Percentiles rank a stretch among this genome's conserved stretches.
phyloP scores from a whole-genome alignment of 2,888 invertebrate genomes.

The Platynereis dumerilii region DNA sequence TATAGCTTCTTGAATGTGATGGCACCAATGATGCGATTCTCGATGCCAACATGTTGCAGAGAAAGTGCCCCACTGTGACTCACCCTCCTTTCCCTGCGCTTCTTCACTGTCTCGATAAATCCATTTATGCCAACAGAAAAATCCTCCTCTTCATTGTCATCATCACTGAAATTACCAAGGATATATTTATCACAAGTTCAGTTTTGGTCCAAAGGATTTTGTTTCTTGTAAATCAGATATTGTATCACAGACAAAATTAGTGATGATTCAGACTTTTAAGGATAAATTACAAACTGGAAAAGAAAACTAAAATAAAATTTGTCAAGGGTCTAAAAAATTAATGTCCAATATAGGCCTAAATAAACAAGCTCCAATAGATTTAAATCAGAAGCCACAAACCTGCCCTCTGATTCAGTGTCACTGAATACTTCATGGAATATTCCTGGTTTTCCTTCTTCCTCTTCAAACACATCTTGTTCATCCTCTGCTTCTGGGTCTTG shows the following conservation, averaged over 20 bases:
- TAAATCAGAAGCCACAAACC: neutral
- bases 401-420: conserved; percentile 59
- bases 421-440: conserved; percentile 59
- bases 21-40: conserved; percentile 60
- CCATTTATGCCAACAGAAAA: conserved; percentile 60
- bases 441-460: conserved; percentile 46
- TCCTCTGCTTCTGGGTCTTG: conserved; percentile 21
- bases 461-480: conserved; percentile 37
- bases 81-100: conserved; percentile 46
- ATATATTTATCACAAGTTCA: neutral
- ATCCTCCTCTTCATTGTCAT: conserved; percentile 50
- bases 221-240: too few relatives aligned
- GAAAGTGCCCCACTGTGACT: conserved; percentile 42
- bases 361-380: too few relatives aligned
- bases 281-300: too few relatives aligned
- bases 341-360: too few relatives aligned
- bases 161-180: conserved; percentile 19
- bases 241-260: too few relatives aligned
- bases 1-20: conserved; percentile 62
- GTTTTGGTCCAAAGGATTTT: too few relatives aligned
- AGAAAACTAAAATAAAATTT: too few relatives aligned
- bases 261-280: too few relatives aligned
- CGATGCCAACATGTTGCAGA: conserved; percentile 53
- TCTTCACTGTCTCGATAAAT: conserved; percentile 51
- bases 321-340: too few relatives aligned